Evolutionary conservation across 2,113 vertebrate species (phyloP).

Genomic region (Melospiza georgiana): DNA sequence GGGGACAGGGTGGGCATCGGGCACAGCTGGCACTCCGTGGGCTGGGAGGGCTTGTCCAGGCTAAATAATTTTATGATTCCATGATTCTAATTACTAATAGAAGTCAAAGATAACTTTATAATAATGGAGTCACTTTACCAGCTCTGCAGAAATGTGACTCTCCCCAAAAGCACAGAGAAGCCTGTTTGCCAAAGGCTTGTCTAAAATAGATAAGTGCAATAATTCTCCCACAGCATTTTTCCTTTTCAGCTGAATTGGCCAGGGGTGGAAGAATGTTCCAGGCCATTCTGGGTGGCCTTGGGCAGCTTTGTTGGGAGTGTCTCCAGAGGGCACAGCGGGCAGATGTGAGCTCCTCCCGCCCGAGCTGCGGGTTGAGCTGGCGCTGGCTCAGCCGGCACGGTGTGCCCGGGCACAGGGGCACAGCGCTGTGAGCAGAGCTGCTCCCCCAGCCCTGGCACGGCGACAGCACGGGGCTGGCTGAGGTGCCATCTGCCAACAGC

Average conservation of each 20-base stretch:
- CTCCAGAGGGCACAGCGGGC: not conserved
- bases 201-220: not conserved
- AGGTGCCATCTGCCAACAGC: not conserved
- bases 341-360: not conserved
- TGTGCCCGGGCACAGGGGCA: not conserved
- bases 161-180: not conserved
- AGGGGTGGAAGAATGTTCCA: not conserved
- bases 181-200: not conserved
- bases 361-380: not conserved
- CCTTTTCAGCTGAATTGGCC: not conserved
- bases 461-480: not conserved
- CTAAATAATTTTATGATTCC: too few relatives aligned
- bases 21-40: not conserved
- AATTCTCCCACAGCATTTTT: not conserved
- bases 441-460: not conserved
- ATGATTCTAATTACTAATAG: not conserved
- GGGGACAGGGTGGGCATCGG: rapidly evolving
- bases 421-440: not conserved
- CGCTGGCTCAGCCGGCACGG: not conserved
- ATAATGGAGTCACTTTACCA: not conserved
- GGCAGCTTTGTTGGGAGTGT: not conserved
- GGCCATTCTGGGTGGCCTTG: not conserved
- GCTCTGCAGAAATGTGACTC: not conserved
- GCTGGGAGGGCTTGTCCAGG: not conserved
- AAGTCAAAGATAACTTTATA: not conserved